Evolutionary conservation across 2,113 vertebrate species (phyloP).

Genomic region (Bubo blakistoni): DNA sequence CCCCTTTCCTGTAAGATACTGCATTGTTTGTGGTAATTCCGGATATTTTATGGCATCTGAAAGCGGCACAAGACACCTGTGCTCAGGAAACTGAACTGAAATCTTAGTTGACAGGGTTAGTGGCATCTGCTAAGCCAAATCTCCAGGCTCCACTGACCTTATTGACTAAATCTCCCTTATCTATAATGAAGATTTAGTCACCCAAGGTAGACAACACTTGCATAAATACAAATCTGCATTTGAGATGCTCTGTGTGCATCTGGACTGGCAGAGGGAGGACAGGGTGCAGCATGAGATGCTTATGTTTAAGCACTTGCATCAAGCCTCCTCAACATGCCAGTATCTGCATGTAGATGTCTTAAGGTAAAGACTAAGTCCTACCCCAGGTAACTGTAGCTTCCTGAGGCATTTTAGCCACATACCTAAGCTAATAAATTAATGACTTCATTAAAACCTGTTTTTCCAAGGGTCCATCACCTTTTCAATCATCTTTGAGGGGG

Average conservation of each 20-base stretch:
- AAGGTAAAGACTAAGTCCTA: not conserved
- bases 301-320: not conserved
- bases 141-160: not conserved
- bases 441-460: not conserved
- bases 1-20: not conserved
- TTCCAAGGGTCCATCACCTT: not conserved
- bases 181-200: not conserved
- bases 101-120: not conserved
- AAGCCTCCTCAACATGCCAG: not conserved
- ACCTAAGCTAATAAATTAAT: not conserved
- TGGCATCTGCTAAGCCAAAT: not conserved
- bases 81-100: not conserved
- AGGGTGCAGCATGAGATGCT: not conserved
- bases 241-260: not conserved
- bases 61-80: not conserved
- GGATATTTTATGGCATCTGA: not conserved
- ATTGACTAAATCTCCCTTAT: not conserved
- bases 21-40: not conserved
- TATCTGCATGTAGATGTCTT: not conserved
- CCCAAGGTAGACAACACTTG: not conserved
- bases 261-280: not conserved
- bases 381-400: not conserved
- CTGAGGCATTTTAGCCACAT: not conserved
- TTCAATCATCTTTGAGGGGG: not conserved
- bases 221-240: not conserved